Evolutionary conservation across 2,113 vertebrate genomes (phyloP).

Genomic region (Rhipidura dahli): DNA sequence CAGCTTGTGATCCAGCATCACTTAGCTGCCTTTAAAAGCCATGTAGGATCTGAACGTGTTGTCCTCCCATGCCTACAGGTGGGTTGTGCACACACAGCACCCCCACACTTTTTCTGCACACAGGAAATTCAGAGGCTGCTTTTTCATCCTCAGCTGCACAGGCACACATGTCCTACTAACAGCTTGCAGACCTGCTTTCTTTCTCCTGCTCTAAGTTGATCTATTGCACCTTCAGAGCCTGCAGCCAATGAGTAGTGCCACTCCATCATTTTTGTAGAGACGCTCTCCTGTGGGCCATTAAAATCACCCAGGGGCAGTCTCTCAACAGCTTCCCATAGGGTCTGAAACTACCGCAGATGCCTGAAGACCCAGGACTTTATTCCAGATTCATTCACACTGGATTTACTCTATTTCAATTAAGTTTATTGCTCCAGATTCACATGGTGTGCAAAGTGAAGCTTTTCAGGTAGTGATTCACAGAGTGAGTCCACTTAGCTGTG

Average conservation of each 20-base stretch:
- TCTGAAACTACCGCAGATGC: neutral
- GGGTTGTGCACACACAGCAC: neutral
- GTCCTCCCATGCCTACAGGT: neutral
- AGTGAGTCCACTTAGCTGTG: neutral
- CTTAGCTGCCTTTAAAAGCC: neutral
- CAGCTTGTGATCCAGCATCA: neutral
- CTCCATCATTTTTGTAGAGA: neutral
- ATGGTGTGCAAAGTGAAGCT: neutral
- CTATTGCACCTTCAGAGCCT: conserved; percentile 39
- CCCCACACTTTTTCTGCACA: too few species aligned
- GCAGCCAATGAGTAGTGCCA: neutral
- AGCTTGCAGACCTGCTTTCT: neutral
- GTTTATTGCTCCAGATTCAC: neutral
- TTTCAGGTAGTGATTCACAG: neutral
- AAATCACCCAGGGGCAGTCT: neutral
- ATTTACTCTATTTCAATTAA: conserved; percentile 15
- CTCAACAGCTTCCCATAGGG: neutral
- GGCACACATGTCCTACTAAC: neutral
- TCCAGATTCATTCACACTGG: neutral
- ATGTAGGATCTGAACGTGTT: neutral
- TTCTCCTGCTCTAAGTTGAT: conserved; percentile 1
- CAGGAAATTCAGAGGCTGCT: neutral
- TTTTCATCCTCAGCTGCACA: neutral
- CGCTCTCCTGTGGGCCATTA: neutral
- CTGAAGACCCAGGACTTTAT: neutral